Evolutionary conservation across 2,113 vertebrate genomes (phyloP), one percentile per base, ranked within the genome.

Genomic region (Puffinus mauretanicus): DNA sequence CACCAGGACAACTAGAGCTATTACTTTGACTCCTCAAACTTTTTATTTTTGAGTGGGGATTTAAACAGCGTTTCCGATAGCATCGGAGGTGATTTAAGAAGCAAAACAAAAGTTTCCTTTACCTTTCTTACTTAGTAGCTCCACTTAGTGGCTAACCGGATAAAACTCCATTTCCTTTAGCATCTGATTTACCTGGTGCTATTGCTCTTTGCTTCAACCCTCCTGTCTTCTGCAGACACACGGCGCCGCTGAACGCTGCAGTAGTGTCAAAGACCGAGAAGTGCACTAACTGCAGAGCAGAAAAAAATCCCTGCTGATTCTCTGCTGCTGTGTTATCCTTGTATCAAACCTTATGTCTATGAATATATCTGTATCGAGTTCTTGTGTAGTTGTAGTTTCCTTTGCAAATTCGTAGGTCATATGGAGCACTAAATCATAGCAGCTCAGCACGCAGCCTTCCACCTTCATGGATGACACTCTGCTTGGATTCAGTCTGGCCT

Each of bases 121-220:
- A 86, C 66, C 88, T 89, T 93, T 85, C 62, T 90, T 88, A 90
- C 85, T 91, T 89, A 70, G 86, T 85, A 96, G 75, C 91, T 95
- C 89, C 88, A 60, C 84, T 90, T 92, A 95, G 94, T 90, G 90
- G 88, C 61, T 90, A 36, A 83, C 51, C 0, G 7, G 61, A 34
- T 54, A 79, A 71, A 87, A 71, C 24, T 52, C n/a, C 2, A 0
- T 26, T 87, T 75, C 18, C 65, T 67, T 67, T 47, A 60, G 62
- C 1, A 1, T 30, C 49, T 77, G 21, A 54, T 24, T 61, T 88
- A 29, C 46, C 32, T 73, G 49, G 17, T 62, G 49, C 46, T 73
- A 2, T 20, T 18, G 36, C 32, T 78, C 18, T 92, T 87, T 55
- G 14, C n/a, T 40, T 51, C 60, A 47, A 11, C 32, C 29, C 42